Percentiles rank a stretch among this genome's conserved stretches.
These are phyloP conservation scores for Puntigrus tetrazona DNA, from an alignment of 2,113 vertebrate species.

Conservation along the genomic window DNA sequence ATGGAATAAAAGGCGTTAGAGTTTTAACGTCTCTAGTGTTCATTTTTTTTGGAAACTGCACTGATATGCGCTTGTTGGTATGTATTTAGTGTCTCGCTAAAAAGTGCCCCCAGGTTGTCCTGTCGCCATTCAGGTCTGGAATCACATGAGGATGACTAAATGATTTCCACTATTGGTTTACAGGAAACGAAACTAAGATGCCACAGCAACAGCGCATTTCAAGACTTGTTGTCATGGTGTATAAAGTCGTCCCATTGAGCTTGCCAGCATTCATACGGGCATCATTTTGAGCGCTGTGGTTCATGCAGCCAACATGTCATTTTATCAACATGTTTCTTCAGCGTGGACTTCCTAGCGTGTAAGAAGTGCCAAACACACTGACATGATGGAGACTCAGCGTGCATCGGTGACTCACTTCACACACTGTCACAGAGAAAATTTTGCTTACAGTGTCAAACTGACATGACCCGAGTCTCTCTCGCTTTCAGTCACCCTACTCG, in stretches of 20 bases:
- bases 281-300: constrained; percentile 12
- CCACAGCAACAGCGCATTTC: neutral
- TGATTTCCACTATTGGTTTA: neutral
- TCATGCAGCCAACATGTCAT: constrained; percentile 28
- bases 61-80: too few relatives aligned
- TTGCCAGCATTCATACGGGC: constrained; percentile 2
- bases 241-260: neutral
- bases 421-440: constrained; percentile 9
- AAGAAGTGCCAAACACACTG: neutral
- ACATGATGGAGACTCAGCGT: neutral
- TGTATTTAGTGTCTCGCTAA: too few relatives aligned
- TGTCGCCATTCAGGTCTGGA: neutral
- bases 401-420: constrained; percentile 34
- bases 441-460: constrained; percentile 42
- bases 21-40: too few relatives aligned
- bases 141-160: neutral
- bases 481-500: constrained; percentile 14
- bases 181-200: neutral
- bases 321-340: neutral
- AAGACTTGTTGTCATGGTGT: neutral
- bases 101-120: too few relatives aligned
- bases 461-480: constrained; percentile 30
- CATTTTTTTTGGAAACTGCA: too few relatives aligned
- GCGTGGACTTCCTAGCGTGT: constrained; percentile 4
- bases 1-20: too few relatives aligned